phyloP scores from a whole-genome alignment of 1,140 invertebrate species.

The Nymphalis io region DNA sequence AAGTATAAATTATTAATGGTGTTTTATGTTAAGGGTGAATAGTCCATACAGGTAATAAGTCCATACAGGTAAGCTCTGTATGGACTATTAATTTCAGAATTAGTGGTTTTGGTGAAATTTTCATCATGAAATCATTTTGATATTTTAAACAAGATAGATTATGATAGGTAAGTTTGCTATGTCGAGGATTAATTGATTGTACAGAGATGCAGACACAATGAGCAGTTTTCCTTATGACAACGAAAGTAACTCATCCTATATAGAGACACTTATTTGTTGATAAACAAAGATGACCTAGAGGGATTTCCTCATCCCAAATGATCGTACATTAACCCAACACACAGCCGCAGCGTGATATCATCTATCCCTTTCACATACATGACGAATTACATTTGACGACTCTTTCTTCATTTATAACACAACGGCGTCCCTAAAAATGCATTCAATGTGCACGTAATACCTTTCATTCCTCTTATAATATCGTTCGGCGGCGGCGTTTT shows the following conservation, averaged over 20 bases:
- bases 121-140: too few relatives aligned
- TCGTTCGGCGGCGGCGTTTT: not conserved
- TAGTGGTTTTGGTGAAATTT: too few relatives aligned
- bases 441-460: not conserved
- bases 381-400: not conserved
- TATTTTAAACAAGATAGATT: too few relatives aligned
- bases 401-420: not conserved
- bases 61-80: too few relatives aligned
- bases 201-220: too few relatives aligned
- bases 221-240: not conserved
- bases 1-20: too few relatives aligned
- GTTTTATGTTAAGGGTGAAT: too few relatives aligned
- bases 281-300: constrained; percentile 30
- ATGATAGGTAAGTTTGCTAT: too few relatives aligned
- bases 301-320: constrained; percentile 22
- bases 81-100: too few relatives aligned
- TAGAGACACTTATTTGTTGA: constrained; percentile 12
- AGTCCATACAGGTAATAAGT: too few relatives aligned
- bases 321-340: constrained; percentile 35
- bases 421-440: constrained; percentile 5
- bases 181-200: too few relatives aligned
- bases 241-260: not conserved
- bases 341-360: constrained; percentile 29
- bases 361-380: constrained; percentile 20
- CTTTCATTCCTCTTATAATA: not conserved